Conservation (phyloP, 2,888 invertebrate species). For the Rhamnusium bicolor region DNA sequence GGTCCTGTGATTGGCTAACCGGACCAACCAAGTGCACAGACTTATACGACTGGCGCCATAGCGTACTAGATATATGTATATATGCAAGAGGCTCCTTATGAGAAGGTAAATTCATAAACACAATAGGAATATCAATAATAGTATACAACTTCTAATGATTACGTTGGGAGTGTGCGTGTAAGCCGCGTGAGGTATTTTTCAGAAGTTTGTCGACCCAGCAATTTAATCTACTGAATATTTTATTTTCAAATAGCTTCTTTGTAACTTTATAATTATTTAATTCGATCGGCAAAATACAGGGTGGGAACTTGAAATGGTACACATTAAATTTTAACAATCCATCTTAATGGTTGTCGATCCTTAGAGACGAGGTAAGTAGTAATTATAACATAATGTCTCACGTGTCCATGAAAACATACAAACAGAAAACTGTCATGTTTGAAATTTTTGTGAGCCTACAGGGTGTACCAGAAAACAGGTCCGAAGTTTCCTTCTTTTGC, state of each 20-base stretch:
- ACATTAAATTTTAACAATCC: too few relatives aligned
- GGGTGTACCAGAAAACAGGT: too few relatives aligned
- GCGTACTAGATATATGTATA: constrained; percentile 13
- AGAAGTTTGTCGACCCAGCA: constrained; percentile 30
- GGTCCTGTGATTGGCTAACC: constrained; percentile 50
- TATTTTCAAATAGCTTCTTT: constrained; percentile 24
- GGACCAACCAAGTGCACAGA: constrained; percentile 20
- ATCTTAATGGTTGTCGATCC: too few relatives aligned
- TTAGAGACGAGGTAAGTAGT: too few relatives aligned
- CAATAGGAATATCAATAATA: constrained; percentile 28
- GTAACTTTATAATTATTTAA: too few relatives aligned
- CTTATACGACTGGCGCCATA: constrained; percentile 23
- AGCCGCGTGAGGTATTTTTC: constrained; percentile 22
- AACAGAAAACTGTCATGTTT: too few relatives aligned
- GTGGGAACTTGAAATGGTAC: too few relatives aligned
- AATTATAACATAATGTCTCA: too few relatives aligned
- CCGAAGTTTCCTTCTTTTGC: too few relatives aligned
- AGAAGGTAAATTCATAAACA: constrained; percentile 28
- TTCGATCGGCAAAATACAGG: too few relatives aligned
- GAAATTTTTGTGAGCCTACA: too few relatives aligned
- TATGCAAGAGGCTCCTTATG: constrained; percentile 25
- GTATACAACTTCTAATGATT: constrained; percentile 26
- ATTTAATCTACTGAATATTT: constrained; percentile 33
- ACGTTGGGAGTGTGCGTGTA: constrained; percentile 17
- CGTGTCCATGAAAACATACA: too few relatives aligned